A percentile compares a stretch with the other conserved stretches of the same genome.
phyloP scores from a whole-genome alignment of 2,797 vertebrate species.

The Heterohyrax brucei region DNA sequence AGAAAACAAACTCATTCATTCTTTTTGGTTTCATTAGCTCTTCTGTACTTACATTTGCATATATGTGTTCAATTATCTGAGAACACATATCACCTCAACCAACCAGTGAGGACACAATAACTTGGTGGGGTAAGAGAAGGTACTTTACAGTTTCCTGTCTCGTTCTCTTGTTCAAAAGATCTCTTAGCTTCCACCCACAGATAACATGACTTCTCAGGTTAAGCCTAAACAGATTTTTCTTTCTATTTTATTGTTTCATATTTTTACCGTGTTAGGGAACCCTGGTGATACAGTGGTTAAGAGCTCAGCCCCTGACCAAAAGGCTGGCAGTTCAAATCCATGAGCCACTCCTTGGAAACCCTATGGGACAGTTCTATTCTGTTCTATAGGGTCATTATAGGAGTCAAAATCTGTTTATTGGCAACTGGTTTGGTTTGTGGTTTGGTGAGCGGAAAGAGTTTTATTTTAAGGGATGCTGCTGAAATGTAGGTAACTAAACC shows the following conservation, averaged over 20 bases:
- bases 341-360: too few species aligned
- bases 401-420: too few species aligned
- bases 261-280: background rate
- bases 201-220: background rate
- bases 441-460: background rate
- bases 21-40: background rate
- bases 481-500: background rate
- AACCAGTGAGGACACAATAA: background rate
- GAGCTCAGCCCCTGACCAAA: too few species aligned
- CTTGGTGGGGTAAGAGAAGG: background rate
- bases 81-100: background rate
- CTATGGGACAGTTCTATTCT: too few species aligned
- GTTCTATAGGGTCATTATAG: too few species aligned
- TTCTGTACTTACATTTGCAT: constrained; percentile 46
- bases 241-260: constrained; percentile 25
- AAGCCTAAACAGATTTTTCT: constrained; percentile 17
- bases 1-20: background rate
- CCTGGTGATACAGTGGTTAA: too few species aligned
- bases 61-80: background rate
- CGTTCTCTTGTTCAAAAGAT: constrained; percentile 13
- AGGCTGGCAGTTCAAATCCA: too few species aligned
- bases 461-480: constrained; percentile 51
- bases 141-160: background rate
- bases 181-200: background rate
- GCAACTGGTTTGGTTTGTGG: too few species aligned